Base-by-base conservation (phyloP, 2,888 invertebrate species). In the Pherbina coryleti region DNA sequence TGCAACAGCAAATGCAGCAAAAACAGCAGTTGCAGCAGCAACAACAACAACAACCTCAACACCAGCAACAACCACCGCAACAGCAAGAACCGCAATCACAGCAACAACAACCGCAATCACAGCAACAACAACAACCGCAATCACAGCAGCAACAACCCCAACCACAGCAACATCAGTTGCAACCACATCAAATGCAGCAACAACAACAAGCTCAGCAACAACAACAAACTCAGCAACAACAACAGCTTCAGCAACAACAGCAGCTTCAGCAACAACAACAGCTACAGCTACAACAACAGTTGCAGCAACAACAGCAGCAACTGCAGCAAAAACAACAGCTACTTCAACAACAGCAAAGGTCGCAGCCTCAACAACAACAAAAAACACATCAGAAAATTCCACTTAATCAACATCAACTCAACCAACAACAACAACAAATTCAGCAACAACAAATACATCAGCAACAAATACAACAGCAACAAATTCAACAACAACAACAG, bases 381-480 rank as follows among this genome's bases (percentile, higher is more conserved):
- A 77, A 19, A 73, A 73, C 70, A 64, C 81, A 44, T 73, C 80
- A 49, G 44, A 72, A 31, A 78, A 66, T 60, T 74, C 80, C 71
- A 19, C 78, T 62, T 60, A 80, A 80, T n/a, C 78, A 74, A 14
- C 76, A 74, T 3, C 81, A 81, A 34, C 82, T 76, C 49, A 81
- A 77, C 14, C 83, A 76, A 11, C 84, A 76, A 28, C 77, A 60
- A 66, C 81, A 80, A 57, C 79, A 77, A 49, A 80, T 71, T 19
- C 8, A 49, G 4, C 79, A 78, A 62, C 78, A 64, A 75, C 76
- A 75, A 70, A 79, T 19, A 72, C 78, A 51, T 25, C 78, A 67
- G 77, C 69, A 71, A 60, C 81, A 73, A 7, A 79, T 70, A 77
- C 81, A 79, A 67, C 83, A 77, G 78, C 83, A 79, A 77, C 79